Percentiles rank a stretch among this genome's conserved stretches.
These are phyloP conservation scores for Seriola quinqueradiata DNA, from an alignment of 2,113 vertebrate genomes.

Conservation along the genomic window DNA sequence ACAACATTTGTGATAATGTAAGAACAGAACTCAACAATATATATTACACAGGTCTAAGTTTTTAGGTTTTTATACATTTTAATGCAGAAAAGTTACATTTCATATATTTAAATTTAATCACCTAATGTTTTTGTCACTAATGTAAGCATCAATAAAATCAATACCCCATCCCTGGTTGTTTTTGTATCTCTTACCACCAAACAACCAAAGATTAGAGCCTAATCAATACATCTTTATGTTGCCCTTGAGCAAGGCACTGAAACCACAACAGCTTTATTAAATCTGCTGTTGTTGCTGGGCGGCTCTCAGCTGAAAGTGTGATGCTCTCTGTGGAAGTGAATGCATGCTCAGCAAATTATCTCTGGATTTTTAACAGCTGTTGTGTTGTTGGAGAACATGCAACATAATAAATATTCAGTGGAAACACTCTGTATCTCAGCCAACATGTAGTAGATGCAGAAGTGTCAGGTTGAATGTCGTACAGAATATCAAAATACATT, in stretches of 20 bases:
- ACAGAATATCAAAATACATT: neutral
- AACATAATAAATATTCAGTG: neutral
- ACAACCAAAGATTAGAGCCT: no score
- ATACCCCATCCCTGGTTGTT: no score
- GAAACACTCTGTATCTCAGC: neutral
- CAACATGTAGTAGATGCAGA: neutral
- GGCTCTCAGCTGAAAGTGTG: neutral
- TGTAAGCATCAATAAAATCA: neutral
- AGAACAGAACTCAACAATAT: no score
- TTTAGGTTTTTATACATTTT: no score
- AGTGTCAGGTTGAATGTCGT: conserved; percentile 1
- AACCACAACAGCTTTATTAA: neutral
- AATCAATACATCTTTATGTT: neutral
- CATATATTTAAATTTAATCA: neutral
- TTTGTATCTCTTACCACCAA: no score
- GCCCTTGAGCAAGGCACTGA: neutral
- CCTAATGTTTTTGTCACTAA: no score
- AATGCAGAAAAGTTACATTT: no score
- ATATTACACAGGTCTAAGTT: no score
- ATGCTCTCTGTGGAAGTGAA: neutral
- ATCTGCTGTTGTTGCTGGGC: neutral
- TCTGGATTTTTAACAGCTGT: conserved; percentile 9
- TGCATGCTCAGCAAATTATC: conserved; percentile 30
- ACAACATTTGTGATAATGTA: no score
- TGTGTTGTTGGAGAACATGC: neutral